These are phyloP conservation scores for Drosophila monieri DNA, from an alignment of 2,888 invertebrate species.

Conservation along the genomic window DNA sequence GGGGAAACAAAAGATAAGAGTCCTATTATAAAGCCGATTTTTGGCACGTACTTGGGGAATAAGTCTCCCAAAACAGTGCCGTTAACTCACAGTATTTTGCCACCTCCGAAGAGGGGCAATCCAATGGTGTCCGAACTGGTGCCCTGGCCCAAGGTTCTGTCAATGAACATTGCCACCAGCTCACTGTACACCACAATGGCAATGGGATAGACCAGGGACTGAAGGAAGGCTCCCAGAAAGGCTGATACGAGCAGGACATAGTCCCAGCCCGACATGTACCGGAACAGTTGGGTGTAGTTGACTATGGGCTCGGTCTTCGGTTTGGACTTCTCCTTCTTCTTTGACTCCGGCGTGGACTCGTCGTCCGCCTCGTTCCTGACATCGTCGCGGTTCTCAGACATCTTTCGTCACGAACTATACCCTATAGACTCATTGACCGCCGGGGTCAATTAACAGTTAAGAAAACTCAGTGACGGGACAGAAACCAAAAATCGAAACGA, in stretches of 20 bases:
- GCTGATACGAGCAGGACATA: constrained; percentile 85
- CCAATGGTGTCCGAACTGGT: constrained; percentile 86
- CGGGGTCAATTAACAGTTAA: constrained; percentile 72
- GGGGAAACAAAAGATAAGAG: not conserved
- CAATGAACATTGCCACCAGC: constrained; percentile 88
- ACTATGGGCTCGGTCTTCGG: constrained; percentile 46
- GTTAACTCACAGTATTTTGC: constrained; percentile 85
- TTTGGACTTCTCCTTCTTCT: constrained; percentile 18
- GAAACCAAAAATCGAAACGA: constrained; percentile 41
- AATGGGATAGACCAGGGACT: constrained; percentile 87
- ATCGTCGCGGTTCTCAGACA: constrained; percentile 28
- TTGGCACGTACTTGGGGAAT: not conserved
- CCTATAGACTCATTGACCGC: constrained; percentile 61
- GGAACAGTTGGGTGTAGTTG: constrained; percentile 83
- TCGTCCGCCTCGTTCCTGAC: constrained; percentile 24
- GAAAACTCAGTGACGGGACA: constrained; percentile 5
- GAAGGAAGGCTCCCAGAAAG: constrained; percentile 85
- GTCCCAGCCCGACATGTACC: constrained; percentile 87
- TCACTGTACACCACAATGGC: constrained; percentile 89
- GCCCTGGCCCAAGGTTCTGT: constrained; percentile 86
- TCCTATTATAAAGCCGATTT: not conserved
- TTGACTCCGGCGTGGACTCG: not conserved
- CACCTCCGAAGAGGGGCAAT: constrained; percentile 87
- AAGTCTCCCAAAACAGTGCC: not conserved
- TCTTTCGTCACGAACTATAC: constrained; percentile 26